phyloP scores from a whole-genome alignment of 2,888 invertebrate genomes.

The Amorpha juglandis region DNA sequence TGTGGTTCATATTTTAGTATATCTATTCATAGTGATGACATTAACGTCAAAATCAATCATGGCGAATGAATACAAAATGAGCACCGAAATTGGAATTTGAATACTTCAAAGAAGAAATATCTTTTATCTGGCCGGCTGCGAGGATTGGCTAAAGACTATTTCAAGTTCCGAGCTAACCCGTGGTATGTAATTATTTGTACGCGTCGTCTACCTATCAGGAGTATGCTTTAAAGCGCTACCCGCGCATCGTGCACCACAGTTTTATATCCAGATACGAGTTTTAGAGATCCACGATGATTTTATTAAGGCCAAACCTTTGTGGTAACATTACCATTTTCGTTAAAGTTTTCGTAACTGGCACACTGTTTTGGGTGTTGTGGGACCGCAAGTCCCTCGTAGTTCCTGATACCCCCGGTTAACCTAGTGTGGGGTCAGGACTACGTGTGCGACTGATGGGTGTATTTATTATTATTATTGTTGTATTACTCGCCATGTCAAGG shows the following conservation, averaged over 20 bases:
- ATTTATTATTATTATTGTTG: no score
- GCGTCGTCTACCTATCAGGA: constrained; percentile 62
- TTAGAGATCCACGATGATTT: not conserved
- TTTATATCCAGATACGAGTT: constrained; percentile 46
- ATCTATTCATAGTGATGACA: no score
- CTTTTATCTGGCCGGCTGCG: not conserved
- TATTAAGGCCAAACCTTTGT: not conserved
- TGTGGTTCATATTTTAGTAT: no score
- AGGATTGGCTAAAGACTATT: constrained; percentile 18
- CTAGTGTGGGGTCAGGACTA: no score
- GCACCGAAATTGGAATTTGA: not conserved
- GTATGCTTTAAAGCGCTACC: constrained; percentile 60
- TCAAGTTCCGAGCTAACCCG: constrained; percentile 23
- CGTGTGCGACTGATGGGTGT: no score
- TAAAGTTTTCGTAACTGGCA: not conserved
- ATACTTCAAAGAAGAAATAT: constrained; percentile 7
- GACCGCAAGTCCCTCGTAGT: no score
- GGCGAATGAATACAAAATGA: not conserved
- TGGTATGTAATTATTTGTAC: constrained; percentile 58
- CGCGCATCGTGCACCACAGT: constrained; percentile 48
- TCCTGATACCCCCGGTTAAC: no score
- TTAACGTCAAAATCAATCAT: not conserved
- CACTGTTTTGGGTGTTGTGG: no score
- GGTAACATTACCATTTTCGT: not conserved
- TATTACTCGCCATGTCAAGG: no score